Percentiles rank a stretch among this genome's conserved stretches.
Evolutionary conservation across 2,113 vertebrate species (phyloP).

Genomic region (Aptenodytes patagonicus): DNA sequence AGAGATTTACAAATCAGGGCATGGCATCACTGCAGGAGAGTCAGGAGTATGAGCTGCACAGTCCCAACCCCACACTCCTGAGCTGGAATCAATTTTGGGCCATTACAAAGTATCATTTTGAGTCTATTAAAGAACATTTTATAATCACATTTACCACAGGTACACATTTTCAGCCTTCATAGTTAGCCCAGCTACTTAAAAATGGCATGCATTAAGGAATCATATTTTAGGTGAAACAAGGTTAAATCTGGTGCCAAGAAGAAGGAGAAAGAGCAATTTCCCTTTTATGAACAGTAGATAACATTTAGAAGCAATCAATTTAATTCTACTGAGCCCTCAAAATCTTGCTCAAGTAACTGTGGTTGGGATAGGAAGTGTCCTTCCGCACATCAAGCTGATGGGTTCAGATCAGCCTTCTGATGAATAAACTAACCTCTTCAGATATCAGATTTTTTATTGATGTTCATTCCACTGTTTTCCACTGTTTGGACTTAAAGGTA

Average conservation of each 20-base stretch:
- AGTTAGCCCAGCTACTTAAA: constrained; percentile 23
- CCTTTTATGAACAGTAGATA: constrained; percentile 46
- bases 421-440: neutral
- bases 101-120: neutral
- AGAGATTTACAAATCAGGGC: neutral
- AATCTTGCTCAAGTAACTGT: neutral
- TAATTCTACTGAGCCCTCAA: neutral
- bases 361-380: neutral
- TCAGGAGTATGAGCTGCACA: neutral
- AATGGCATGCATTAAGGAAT: constrained; percentile 60
- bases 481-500: neutral
- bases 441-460: neutral
- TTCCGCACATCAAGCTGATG: neutral
- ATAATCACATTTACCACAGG: constrained; percentile 48
- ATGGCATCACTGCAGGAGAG: neutral
- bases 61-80: neutral
- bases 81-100: neutral
- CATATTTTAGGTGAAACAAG: constrained; percentile 60
- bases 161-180: constrained; percentile 5
- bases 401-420: neutral
- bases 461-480: neutral
- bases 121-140: constrained; percentile 64
- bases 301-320: constrained; percentile 43
- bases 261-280: constrained; percentile 50
- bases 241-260: constrained; percentile 51